Percentiles rank a stretch among this genome's conserved stretches.
phyloP scores from a whole-genome alignment of 2,113 vertebrate genomes.

The Prietella phreatophila region DNA sequence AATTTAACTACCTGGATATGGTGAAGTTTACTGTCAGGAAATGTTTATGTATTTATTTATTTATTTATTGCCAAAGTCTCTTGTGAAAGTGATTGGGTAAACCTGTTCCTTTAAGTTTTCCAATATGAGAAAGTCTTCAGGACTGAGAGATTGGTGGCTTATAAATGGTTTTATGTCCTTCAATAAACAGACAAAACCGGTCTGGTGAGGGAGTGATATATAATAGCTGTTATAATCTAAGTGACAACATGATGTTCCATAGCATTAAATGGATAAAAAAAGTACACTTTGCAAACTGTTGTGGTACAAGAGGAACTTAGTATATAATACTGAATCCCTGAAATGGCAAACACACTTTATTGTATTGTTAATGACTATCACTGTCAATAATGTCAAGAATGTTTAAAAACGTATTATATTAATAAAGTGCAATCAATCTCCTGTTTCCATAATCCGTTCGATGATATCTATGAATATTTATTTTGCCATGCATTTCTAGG shows the following conservation, averaged over 20 bases:
- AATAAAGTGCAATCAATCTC: slow-evolving; percentile 32
- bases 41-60: neutral
- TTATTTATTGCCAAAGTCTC: too few species aligned
- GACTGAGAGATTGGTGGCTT: neutral
- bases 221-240: neutral
- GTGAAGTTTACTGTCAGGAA: neutral
- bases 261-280: neutral
- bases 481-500: slow-evolving; percentile 33
- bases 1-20: neutral
- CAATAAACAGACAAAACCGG: neutral
- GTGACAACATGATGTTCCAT: neutral
- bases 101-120: neutral
- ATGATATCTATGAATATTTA: slow-evolving; percentile 40
- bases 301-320: neutral
- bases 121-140: neutral
- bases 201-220: neutral
- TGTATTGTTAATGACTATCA: neutral
- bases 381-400: neutral
- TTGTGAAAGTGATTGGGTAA: neutral
- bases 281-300: neutral
- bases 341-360: neutral
- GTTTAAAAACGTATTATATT: neutral
- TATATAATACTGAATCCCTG: neutral
- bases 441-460: slow-evolving; percentile 38
- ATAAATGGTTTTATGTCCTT: neutral